phyloP scores from a whole-genome alignment of 2,888 invertebrate species.

The Campopleginae sp. region DNA sequence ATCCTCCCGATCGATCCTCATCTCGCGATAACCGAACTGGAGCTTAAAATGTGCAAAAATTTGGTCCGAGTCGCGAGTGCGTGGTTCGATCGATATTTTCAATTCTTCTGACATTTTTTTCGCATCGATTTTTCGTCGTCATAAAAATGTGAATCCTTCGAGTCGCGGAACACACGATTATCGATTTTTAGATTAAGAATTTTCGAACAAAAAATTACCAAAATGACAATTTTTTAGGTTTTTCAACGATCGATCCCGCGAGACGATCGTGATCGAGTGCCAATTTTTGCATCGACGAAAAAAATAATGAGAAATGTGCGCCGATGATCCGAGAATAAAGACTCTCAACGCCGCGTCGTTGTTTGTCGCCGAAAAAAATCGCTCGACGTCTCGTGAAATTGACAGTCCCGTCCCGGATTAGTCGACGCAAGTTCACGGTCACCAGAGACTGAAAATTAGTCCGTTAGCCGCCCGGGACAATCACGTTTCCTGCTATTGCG shows the following conservation, averaged over 20 bases:
- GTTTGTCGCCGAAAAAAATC: background rate
- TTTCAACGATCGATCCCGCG: background rate
- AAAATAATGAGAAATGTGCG: background rate
- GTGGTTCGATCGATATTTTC: background rate
- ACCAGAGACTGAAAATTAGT: constrained; percentile 15
- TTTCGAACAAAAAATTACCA: background rate
- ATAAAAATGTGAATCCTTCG: constrained; percentile 17
- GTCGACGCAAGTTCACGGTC: constrained; percentile 61
- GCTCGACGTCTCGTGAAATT: constrained; percentile 37
- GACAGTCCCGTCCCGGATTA: constrained; percentile 10
- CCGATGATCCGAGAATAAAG: background rate
- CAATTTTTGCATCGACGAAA: background rate
- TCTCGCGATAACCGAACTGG: background rate
- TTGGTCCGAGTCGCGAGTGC: background rate
- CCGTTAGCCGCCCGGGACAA: constrained; percentile 48
- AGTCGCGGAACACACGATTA: background rate
- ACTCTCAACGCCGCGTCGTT: background rate
- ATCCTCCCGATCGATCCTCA: background rate
- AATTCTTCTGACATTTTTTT: background rate
- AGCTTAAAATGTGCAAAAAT: background rate
- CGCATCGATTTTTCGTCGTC: background rate
- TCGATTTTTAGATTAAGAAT: background rate
- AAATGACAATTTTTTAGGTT: background rate
- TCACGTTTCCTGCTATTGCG: constrained; percentile 48
- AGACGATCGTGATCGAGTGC: background rate